Percentiles rank a stretch among this genome's conserved stretches.
Evolutionary conservation across 2,888 invertebrate genomes (phyloP).

Genomic region (Epiblema foenella): DNA sequence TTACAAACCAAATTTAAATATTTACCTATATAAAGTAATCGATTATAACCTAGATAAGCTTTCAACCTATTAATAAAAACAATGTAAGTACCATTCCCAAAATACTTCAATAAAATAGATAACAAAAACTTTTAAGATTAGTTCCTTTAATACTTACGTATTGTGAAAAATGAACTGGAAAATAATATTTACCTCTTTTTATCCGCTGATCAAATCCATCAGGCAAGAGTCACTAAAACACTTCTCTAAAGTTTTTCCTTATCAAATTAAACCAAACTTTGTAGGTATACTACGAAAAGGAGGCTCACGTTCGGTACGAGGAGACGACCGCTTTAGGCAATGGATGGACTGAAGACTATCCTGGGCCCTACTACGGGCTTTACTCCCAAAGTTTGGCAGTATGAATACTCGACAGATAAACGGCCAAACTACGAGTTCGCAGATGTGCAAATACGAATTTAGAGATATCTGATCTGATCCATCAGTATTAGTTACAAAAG

Average conservation of each 20-base stretch:
- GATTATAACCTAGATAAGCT: too few relatives aligned
- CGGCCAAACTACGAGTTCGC: not conserved
- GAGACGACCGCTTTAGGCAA: constrained; percentile 37
- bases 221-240: not conserved
- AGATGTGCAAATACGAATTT: not conserved
- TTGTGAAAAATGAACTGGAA: not conserved
- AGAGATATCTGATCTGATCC: not conserved
- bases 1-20: too few relatives aligned
- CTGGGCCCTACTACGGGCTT: constrained; percentile 12
- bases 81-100: too few relatives aligned
- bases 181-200: constrained; percentile 1
- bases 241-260: not conserved
- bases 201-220: not conserved
- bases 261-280: not conserved
- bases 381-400: constrained; percentile 12
- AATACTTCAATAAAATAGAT: too few relatives aligned
- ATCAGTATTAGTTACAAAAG: too few relatives aligned
- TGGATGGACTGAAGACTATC: constrained; percentile 30
- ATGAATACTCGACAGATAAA: not conserved
- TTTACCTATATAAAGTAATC: too few relatives aligned
- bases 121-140: too few relatives aligned
- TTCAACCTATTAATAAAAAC: too few relatives aligned
- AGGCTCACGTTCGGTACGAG: constrained; percentile 3
- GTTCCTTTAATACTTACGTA: too few relatives aligned
- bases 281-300: not conserved